A percentile compares a stretch with the other conserved stretches of the same genome.
These are phyloP conservation scores for Hippasteria phrygiana DNA, from an alignment of 53 echinoderm and acorn worm species.

Conservation along the genomic window DNA sequence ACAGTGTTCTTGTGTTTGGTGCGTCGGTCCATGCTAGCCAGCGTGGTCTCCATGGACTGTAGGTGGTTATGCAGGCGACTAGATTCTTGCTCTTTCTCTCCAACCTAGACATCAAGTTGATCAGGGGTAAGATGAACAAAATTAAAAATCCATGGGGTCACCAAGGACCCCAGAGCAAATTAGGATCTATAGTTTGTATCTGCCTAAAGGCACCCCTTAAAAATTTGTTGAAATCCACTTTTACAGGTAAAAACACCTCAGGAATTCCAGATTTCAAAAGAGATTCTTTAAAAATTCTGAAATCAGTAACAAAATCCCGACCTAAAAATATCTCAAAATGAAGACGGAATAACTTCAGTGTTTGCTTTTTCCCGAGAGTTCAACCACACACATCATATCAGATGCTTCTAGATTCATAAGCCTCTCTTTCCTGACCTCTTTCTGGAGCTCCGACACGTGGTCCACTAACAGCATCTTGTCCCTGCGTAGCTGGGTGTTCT, in stretches of 20 bases:
- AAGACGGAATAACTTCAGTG: too few species aligned
- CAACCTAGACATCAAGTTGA: constrained; percentile 60
- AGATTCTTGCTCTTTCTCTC: constrained; percentile 80
- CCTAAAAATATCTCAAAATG: too few species aligned
- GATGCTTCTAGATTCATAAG: neutral
- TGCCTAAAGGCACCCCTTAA: neutral
- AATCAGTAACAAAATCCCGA: too few species aligned
- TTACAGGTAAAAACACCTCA: too few species aligned
- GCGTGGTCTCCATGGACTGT: constrained; percentile 72
- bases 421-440: constrained; percentile 68
- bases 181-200: neutral
- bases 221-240: neutral
- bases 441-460: constrained; percentile 95
- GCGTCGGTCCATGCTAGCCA: constrained; percentile 69
- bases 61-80: constrained; percentile 72
- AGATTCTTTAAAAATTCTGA: too few species aligned
- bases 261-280: too few species aligned
- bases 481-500: constrained; percentile 91
- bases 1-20: constrained; percentile 76
- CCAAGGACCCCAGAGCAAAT: neutral
- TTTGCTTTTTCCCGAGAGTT: too few species aligned
- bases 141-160: too few species aligned
- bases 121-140: too few species aligned
- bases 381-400: neutral
- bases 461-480: constrained; percentile 99